Evolutionary conservation across 2,113 vertebrate genomes (phyloP).

Genomic region (Pithys albifrons): DNA sequence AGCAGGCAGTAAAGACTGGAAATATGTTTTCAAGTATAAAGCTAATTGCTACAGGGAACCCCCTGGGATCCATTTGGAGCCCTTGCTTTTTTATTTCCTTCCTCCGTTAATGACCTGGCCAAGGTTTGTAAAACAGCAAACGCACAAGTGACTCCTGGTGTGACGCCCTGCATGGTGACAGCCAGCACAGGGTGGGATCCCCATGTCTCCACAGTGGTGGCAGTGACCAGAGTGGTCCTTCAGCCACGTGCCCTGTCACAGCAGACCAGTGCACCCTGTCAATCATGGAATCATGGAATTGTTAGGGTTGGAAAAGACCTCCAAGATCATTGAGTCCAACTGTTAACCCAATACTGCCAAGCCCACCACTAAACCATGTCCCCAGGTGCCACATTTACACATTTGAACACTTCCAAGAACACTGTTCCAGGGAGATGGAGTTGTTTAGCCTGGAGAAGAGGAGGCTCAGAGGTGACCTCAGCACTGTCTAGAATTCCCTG

Average conservation of each 20-base stretch:
- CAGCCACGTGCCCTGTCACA: background rate
- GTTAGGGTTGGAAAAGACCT: background rate
- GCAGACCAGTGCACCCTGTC: background rate
- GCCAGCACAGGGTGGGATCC: background rate
- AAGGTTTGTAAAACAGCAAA: constrained; percentile 56
- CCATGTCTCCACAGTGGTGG: rapidly evolving
- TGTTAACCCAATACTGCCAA: background rate
- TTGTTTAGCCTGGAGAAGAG: no score
- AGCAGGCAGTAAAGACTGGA: constrained; percentile 61
- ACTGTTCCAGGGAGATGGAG: background rate
- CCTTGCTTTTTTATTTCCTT: constrained; percentile 58
- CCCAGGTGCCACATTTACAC: background rate
- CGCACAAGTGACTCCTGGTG: background rate
- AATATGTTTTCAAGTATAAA: constrained; percentile 64
- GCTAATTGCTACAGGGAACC: constrained; percentile 62
- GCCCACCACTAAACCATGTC: background rate
- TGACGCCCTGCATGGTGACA: background rate
- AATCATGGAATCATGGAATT: background rate
- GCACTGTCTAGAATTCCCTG: no score
- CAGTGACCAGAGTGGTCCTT: background rate
- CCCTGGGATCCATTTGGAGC: constrained; percentile 65
- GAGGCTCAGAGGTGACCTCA: no score
- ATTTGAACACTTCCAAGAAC: background rate
- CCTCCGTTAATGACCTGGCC: constrained; percentile 44
- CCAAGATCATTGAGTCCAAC: no score